Base-by-base conservation (phyloP, 2,888 invertebrate genomes). In the Pyrochroa serraticornis region DNA sequence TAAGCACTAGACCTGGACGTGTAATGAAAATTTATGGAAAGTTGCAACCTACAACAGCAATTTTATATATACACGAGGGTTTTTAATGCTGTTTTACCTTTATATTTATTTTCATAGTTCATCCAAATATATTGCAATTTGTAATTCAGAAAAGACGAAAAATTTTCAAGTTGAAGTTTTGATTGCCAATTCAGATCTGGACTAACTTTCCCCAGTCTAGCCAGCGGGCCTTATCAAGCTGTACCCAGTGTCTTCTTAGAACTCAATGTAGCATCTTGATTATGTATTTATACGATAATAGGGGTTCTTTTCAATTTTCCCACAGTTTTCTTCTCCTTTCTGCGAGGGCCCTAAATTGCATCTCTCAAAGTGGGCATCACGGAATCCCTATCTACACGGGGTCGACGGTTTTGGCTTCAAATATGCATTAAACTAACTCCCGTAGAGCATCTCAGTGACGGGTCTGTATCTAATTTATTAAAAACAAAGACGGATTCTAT, bases 291-390 rank as follows among this genome's bases (percentile, higher is more conserved):
- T 66, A 47, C 45, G 49, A 54, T 65, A 66, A 65, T 68, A 63
- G 65, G 64, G 64, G 64, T 65, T 68, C 66, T 69, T 69, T 69
- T 66, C 71, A 71, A 71, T 70, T 71, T 69, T 68, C 65, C 63
- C 66, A 70, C 69, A 70, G 66, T 68, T 70, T 66, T 64, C 65
- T 66, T 66, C 55, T 56, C 58, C 63, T 51, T 50, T 50, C 63
- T 59, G 60, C 59, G 57, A 58, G 63, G 63, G 60, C 53, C 63
- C 13, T 58, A 64, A 67, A 71, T 69, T 69, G 65, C 71, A 66
- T 68, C 68, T 65, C 65, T 62, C 56, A 58, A n/a, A 63, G 65
- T 62, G 57, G 61, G 62, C 65, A 57, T 45, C 57, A 69, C 67
- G 66, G 68, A 65, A 67, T 58, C 69, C 62, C 60, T 42, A 44